phyloP scores from a whole-genome alignment of 2,888 invertebrate species.

The Melanophora roralis region DNA sequence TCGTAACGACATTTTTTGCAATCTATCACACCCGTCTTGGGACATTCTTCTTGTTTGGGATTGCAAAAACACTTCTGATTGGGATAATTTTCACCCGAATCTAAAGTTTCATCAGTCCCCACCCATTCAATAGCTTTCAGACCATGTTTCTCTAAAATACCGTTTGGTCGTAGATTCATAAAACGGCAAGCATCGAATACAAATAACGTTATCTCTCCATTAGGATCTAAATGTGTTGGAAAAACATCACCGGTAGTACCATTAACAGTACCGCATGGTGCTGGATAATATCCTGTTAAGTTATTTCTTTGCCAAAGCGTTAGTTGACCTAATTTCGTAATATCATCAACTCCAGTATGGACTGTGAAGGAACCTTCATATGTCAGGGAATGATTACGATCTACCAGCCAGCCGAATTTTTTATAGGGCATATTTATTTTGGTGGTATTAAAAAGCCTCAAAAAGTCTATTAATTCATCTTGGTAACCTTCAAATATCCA shows the following conservation, averaged over 20 bases:
- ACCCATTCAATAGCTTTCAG: conserved; percentile 74
- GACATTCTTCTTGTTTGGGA: conserved; percentile 78
- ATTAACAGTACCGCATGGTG: conserved; percentile 82
- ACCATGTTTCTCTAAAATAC: conserved; percentile 65
- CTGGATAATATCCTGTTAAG: conserved; percentile 79
- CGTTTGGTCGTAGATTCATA: conserved; percentile 75
- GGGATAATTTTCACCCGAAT: conserved; percentile 82
- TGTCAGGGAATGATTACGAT: conserved; percentile 85
- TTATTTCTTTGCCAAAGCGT: conserved; percentile 83
- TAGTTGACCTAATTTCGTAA: conserved; percentile 83
- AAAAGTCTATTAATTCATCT: conserved; percentile 83
- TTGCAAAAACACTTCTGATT: conserved; percentile 84
- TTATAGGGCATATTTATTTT: conserved; percentile 81
- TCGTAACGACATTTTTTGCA: conserved; percentile 86
- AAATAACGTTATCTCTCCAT: conserved; percentile 82
- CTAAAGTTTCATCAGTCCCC: conserved; percentile 83
- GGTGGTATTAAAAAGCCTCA: conserved; percentile 78
- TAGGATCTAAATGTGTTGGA: conserved; percentile 80
- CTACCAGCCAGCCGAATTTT: conserved; percentile 90
- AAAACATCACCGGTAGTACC: conserved; percentile 90
- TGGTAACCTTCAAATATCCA: conserved; percentile 90
- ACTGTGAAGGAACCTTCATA: conserved; percentile 89
- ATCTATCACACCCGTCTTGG: conserved; percentile 82
- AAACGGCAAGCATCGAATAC: conserved; percentile 88
- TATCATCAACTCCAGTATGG: conserved; percentile 83